These are phyloP conservation scores for Gymnothorax reevesii DNA, from an alignment of 2,797 vertebrate species.

Conservation along the genomic window DNA sequence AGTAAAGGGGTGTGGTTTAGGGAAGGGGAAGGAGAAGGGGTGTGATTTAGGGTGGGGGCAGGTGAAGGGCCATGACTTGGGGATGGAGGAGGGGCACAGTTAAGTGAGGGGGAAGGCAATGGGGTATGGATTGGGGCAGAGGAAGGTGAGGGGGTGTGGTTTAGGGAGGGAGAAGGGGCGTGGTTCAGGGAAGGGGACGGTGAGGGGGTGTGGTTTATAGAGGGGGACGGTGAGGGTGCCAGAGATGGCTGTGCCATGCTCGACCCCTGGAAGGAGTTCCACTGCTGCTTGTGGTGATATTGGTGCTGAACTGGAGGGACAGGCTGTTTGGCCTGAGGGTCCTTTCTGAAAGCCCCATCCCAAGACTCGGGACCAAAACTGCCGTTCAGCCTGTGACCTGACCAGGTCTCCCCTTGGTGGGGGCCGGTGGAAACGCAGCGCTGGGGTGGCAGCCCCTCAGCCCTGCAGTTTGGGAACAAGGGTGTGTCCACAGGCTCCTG, in stretches of 20 bases:
- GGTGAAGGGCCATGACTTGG: slow-evolving; percentile 58
- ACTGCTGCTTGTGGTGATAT: slow-evolving; percentile 68
- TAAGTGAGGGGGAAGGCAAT: slow-evolving; percentile 52
- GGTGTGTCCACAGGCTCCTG: slow-evolving; percentile 86
- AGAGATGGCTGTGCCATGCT: slow-evolving; percentile 62
- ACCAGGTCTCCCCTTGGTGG: slow-evolving; percentile 70
- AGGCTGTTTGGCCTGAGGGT: slow-evolving; percentile 55
- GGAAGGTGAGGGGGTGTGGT: slow-evolving; percentile 60
- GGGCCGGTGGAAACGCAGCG: slow-evolving; percentile 54
- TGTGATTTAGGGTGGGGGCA: slow-evolving; percentile 62
- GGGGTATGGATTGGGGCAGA: slow-evolving; percentile 41
- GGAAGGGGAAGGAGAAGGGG: slow-evolving; percentile 40
- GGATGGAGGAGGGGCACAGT: slow-evolving; percentile 53
- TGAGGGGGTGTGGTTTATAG: slow-evolving; percentile 59
- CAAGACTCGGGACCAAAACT: slow-evolving; percentile 72
- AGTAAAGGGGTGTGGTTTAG: no score
- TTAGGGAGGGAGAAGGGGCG: slow-evolving; percentile 57
- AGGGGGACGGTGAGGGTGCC: slow-evolving; percentile 59
- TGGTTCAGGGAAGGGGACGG: slow-evolving; percentile 57
- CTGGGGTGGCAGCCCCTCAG: slow-evolving; percentile 45
- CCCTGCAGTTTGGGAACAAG: slow-evolving; percentile 63
- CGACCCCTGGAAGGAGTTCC: slow-evolving; percentile 73
- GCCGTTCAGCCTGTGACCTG: slow-evolving; percentile 77
- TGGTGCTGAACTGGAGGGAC: slow-evolving; percentile 62
- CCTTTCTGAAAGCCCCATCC: slow-evolving; percentile 63